Base-by-base conservation (phyloP, 2,797 vertebrate species). In the Petrocephalus sullivani region DNA sequence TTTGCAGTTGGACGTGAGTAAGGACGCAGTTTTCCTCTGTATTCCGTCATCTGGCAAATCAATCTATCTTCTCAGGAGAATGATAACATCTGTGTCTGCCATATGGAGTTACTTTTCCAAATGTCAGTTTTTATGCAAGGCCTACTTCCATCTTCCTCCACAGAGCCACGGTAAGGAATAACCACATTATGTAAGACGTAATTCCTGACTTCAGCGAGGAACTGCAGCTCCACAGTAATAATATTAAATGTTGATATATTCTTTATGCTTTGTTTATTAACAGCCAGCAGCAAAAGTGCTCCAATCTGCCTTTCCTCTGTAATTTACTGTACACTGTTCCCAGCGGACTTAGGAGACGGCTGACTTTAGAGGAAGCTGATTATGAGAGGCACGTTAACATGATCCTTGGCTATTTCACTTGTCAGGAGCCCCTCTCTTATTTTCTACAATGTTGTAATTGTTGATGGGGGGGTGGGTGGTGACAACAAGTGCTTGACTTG, bases 211-310 rank as follows among this genome's bases (percentile, higher is more conserved):
- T 41, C 6, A 61, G 58, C 14, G 5, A 75, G 14, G 71, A 41
- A 6, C 1, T 46, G 2, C 37, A 46, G 71, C 19, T 41, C 33
- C 46, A 12, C 37, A 16, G 71, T 78, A 23, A 41, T 46, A 78
- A 78, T 8, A 78, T 78, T 78, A 75, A 37, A 75, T 75, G 71
- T 19, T 75, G 19, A 75, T 75, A 78, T 78, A 78, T 78, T 78
- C 33, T 46, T 78, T 3, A 46, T 46, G 41, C 33, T 33, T 67
- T 67, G 67, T 41, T 75, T 41, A 75, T 41, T 75, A 41, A 33
- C 33, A 41, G 67, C 33, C 5, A 14, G 14, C 33, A 33, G 23
- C 33, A 2, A 37, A 75, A 75, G 67, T 46, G 6, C 41, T 19
- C 37, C 0, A 1, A 78, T 41, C 16, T 37, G 71, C 71, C 71